Base-by-base conservation (phyloP, 2,113 vertebrate species). In the Nyctibius bracteatus region DNA sequence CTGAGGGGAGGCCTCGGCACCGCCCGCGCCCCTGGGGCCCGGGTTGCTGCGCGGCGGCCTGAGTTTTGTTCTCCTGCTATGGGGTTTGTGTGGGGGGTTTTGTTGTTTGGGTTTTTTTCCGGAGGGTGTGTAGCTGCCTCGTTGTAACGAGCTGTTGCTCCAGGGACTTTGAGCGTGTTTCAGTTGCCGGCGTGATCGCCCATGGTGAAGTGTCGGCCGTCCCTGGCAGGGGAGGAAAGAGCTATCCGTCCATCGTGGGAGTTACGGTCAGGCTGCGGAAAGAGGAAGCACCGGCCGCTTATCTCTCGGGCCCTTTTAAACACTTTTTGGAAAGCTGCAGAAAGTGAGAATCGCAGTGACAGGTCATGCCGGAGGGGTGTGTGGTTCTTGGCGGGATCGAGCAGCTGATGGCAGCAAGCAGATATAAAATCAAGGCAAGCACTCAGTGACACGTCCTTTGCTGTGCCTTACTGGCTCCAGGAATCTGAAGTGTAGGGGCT, bases 151-250 rank as follows among this genome's bases (percentile, higher is more conserved):
- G 28, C 55, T 43, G 39, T 4, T 12, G 49, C 49, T 7, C 24
- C 6, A 0, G 21, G 63, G 12, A 1, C 35, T 27, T 27, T 0
- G 44, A 28, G 51, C 7, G 4, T 1, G n/a, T 22, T 18, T 31
- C 16, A 0, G 25, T 16, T 23, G 14, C 30, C 30, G 0, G 21
- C 6, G 30, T 5, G 4, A 6, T 16, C 12, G 49, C 4, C 6
- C 0, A 2, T 1, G 63, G 44, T 21, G 2, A 14, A 14, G 44
- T 2, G 51, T 5, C 55, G 22, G 3, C 10, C 4, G 30, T 7
- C 16, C 37, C 31, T 14, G 3, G 2, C 35, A 5, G 58, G 31
- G 74, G 14, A 4, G 49, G 41, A 9, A 22, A 0, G 54, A 28
- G 30, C 52, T 25, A 2, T 11, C 22, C 7, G 33, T 6, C 66